Evolutionary conservation across 2,113 vertebrate species (phyloP).

Genomic region (Chelonoidis abingdonii): DNA sequence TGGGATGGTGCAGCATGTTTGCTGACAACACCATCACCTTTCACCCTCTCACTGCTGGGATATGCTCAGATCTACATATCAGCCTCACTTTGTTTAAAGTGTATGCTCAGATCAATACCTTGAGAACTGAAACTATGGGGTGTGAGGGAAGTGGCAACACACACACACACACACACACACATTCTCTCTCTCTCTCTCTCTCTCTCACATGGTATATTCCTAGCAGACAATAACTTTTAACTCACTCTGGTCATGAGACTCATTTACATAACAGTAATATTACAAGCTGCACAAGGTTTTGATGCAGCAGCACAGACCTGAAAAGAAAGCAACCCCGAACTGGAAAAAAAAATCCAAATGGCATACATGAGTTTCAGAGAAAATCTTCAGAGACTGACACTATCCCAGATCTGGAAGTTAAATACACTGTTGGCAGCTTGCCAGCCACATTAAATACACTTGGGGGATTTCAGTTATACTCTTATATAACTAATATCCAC

Average conservation of each 20-base stretch:
- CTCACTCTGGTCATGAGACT: not conserved
- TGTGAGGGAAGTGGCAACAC: not conserved
- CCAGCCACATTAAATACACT: not conserved
- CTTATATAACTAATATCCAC: slow-evolving; percentile 6
- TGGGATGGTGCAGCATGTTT: not conserved
- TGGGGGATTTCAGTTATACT: slow-evolving; percentile 30
- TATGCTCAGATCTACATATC: not conserved
- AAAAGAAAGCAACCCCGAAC: not conserved
- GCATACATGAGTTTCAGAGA: not conserved
- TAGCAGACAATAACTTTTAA: not conserved
- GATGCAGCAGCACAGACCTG: not conserved
- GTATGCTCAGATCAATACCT: not conserved
- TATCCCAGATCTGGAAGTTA: not conserved
- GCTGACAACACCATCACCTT: not conserved
- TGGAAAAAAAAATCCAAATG: not conserved
- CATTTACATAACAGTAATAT: not conserved
- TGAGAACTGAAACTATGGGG: slow-evolving; percentile 1
- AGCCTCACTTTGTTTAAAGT: not conserved
- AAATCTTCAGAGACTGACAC: not conserved
- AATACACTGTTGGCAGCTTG: slow-evolving; percentile 27
- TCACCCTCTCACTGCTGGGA: not conserved
- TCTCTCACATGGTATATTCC: not conserved
- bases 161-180: too few species aligned
- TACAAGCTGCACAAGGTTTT: not conserved
- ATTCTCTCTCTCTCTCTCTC: too few species aligned